These are phyloP conservation scores for Drosophila formosana DNA, from an alignment of 2,888 invertebrate genomes.

Conservation along the genomic window DNA sequence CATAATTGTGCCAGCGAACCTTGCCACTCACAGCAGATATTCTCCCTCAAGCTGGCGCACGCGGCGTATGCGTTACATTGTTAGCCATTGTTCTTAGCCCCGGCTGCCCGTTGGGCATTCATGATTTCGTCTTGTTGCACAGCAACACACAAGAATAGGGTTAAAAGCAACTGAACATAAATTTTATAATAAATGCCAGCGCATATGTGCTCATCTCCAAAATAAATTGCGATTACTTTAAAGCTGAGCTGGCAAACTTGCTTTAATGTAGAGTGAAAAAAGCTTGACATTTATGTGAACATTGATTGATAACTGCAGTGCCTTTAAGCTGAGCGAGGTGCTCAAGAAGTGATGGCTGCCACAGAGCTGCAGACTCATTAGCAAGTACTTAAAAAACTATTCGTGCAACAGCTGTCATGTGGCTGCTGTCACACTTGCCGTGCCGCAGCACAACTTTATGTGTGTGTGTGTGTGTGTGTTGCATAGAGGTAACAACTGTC, in stretches of 20 bases:
- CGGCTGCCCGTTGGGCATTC: constrained; percentile 48
- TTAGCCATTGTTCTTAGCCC: constrained; percentile 62
- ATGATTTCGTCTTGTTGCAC: constrained; percentile 32
- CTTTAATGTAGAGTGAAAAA: background rate
- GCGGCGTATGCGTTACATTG: constrained; percentile 68
- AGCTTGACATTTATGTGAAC: background rate
- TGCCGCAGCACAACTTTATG: constrained; percentile 22
- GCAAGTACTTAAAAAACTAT: constrained; percentile 78
- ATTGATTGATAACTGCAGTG: constrained; percentile 5
- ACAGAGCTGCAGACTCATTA: constrained; percentile 67
- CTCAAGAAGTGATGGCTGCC: constrained; percentile 8
- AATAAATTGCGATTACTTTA: background rate
- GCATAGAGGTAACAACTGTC: constrained; percentile 77
- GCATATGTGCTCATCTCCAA: constrained; percentile 9
- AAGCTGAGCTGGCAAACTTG: constrained; percentile 4
- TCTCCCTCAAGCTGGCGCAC: constrained; percentile 26
- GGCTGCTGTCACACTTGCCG: constrained; percentile 26
- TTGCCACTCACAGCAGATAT: constrained; percentile 55
- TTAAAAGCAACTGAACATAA: background rate
- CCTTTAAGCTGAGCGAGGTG: background rate
- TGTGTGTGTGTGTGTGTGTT: constrained; percentile 20
- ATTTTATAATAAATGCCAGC: constrained; percentile 25
- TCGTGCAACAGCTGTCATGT: constrained; percentile 76
- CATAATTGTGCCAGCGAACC: constrained; percentile 62
- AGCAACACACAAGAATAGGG: constrained; percentile 2